phyloP scores from a whole-genome alignment of 2,797 vertebrate species.

The Typhlichthys subterraneus region DNA sequence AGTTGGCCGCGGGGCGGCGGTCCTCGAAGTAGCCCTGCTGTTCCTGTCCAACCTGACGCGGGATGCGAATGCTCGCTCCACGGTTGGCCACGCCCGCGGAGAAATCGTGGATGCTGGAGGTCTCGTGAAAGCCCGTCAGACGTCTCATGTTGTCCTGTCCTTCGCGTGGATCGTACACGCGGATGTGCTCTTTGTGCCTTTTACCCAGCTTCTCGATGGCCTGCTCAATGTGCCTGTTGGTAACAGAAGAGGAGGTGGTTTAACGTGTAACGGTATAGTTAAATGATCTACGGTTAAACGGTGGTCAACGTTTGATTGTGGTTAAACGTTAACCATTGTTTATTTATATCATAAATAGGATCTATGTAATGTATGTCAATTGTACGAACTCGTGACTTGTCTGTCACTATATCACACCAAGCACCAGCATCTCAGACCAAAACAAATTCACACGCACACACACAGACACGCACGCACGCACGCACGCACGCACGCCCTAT shows the following conservation, averaged over 20 bases:
- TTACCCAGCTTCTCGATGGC: slow-evolving; percentile 82
- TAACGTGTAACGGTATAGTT: no score
- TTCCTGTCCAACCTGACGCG: slow-evolving; percentile 80
- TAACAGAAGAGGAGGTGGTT: background rate
- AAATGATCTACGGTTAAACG: no score
- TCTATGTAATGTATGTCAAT: no score
- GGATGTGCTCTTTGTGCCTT: slow-evolving; percentile 81
- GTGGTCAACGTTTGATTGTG: background rate
- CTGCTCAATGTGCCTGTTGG: slow-evolving; percentile 77
- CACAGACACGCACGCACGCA: no score
- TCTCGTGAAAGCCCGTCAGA: slow-evolving; percentile 84
- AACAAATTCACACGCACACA: no score
- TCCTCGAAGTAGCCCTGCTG: slow-evolving; percentile 87
- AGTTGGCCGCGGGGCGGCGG: slow-evolving; percentile 86
- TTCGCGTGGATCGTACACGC: slow-evolving; percentile 76
- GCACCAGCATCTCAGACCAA: no score
- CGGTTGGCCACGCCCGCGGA: slow-evolving; percentile 82
- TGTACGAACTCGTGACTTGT: no score
- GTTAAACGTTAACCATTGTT: no score
- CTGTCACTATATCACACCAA: no score
- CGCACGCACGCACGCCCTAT: no score
- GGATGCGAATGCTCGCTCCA: slow-evolving; percentile 84
- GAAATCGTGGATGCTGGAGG: slow-evolving; percentile 82
- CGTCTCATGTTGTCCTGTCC: slow-evolving; percentile 85
- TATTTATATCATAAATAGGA: no score